Base-by-base conservation (phyloP, 2,113 vertebrate species). In the Stomatorhinus ivindoensis region DNA sequence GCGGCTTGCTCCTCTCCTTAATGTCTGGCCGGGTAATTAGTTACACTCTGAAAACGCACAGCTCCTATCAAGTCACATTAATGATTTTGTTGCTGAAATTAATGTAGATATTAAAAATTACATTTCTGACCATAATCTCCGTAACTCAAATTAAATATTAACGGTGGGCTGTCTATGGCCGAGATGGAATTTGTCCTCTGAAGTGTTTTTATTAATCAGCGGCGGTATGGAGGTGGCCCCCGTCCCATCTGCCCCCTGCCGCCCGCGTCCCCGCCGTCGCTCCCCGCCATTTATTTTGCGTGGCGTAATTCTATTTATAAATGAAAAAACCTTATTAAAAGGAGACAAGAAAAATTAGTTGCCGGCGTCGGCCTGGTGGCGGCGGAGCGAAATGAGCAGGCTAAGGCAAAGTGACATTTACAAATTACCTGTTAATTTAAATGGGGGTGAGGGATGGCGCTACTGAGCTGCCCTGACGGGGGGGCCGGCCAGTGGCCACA, bases 341-440 rank as follows among this genome's bases (percentile, higher is more conserved):
- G 95, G 97, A 98, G 97, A 99, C 97, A 97, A 98, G 97, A 97
- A 98, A 97, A 98, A 98, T 98, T 97, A 98, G 97, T 97, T 95
- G 92, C 94, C 95, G 95, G 95, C 95, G 95, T 96, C 96, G 96
- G 97, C 97, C 97, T 97, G 97, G 97, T 98, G 97, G 97, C 96
- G 97, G 96, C 95, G 96, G 97, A 97, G 97, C 97, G 98, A 98
- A 99, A 99, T 99, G 97, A 99, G 97, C 95, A 94, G 95, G 96
- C 97, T 99, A 99, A 99, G 97, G 97, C 95, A 97, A 98, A 98
- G 98, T 98, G 98, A 99, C 98, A 97, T 98, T 98, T 99, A 99
- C 97, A 99, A 99, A 99, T 99, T 97, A 99, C 98, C 98, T 99
- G 98, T 98, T 99, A 98, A 99, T 99, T 99, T 98, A 97, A 97